phyloP scores from a whole-genome alignment of 2,797 vertebrate genomes.

The Myioborus melanocephalus region DNA sequence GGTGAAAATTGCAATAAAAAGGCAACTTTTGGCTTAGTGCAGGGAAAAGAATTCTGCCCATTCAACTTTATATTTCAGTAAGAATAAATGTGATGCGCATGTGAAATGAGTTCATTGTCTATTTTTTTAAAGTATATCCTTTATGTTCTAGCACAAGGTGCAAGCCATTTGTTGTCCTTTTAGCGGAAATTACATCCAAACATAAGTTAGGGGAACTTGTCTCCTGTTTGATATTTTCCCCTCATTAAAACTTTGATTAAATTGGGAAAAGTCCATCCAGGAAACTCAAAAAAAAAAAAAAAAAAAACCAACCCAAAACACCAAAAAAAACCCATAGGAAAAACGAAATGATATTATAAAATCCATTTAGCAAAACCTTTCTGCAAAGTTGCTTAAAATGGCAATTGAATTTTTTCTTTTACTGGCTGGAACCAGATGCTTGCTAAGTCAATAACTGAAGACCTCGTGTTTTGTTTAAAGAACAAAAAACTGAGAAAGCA shows the following conservation, averaged over 20 bases:
- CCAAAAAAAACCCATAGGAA: not conserved
- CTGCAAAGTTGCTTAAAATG: not conserved
- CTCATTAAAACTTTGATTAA: not conserved
- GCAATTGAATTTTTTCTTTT: not conserved
- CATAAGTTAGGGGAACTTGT: not conserved
- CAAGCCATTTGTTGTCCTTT: not conserved
- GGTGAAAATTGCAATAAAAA: not conserved
- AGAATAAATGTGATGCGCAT: not conserved
- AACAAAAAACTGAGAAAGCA: not conserved
- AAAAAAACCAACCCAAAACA: too few species aligned
- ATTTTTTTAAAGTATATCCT: fast-evolving
- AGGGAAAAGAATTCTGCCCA: not conserved
- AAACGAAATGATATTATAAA: not conserved
- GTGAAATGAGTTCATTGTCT: not conserved
- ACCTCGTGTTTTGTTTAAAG: not conserved
- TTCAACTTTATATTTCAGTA: not conserved
- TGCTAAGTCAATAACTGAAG: not conserved
- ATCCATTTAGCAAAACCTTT: not conserved
- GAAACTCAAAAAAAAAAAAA: not conserved
- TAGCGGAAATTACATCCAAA: not conserved
- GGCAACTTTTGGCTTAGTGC: not conserved
- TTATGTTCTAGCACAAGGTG: not conserved
- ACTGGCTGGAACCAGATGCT: not conserved
- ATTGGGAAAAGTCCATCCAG: not conserved
- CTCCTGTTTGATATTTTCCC: not conserved